Percentiles rank a stretch among this genome's conserved stretches.
These are phyloP conservation scores for Sphinx pinastri DNA, from an alignment of 2,888 invertebrate species.

Conservation along the genomic window DNA sequence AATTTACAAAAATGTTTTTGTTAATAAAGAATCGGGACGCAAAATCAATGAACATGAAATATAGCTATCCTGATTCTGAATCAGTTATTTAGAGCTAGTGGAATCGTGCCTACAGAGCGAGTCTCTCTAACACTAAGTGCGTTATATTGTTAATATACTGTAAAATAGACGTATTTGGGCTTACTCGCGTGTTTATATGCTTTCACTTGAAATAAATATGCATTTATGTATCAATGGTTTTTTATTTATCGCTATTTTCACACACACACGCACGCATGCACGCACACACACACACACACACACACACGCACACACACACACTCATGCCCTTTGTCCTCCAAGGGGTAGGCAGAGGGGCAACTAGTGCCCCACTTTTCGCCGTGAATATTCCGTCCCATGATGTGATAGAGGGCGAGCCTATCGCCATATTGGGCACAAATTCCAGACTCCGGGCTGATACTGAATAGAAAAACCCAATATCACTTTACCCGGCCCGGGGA, in stretches of 20 bases:
- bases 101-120: slow-evolving; percentile 6
- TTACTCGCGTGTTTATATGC: slow-evolving; percentile 21
- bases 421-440: too few species aligned
- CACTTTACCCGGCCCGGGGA: too few species aligned
- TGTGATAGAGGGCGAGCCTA: too few species aligned
- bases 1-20: not conserved
- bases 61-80: not conserved
- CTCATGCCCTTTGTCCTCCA: too few species aligned
- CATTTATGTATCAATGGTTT: slow-evolving; percentile 9
- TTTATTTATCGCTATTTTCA: not conserved
- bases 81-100: slow-evolving; percentile 1
- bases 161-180: slow-evolving; percentile 16
- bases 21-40: not conserved
- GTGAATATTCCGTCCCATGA: too few species aligned
- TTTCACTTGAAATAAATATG: slow-evolving; percentile 23
- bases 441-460: too few species aligned
- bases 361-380: too few species aligned
- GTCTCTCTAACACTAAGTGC: slow-evolving; percentile 13
- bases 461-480: too few species aligned
- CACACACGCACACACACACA: too few species aligned
- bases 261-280: not conserved
- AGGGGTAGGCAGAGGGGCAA: too few species aligned
- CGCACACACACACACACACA: too few species aligned
- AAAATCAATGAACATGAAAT: not conserved
- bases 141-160: slow-evolving; percentile 22